Percentiles rank a stretch among this genome's conserved stretches.
Evolutionary conservation across 1,140 invertebrate species (phyloP).

Genomic region (Drosophila orosa): DNA sequence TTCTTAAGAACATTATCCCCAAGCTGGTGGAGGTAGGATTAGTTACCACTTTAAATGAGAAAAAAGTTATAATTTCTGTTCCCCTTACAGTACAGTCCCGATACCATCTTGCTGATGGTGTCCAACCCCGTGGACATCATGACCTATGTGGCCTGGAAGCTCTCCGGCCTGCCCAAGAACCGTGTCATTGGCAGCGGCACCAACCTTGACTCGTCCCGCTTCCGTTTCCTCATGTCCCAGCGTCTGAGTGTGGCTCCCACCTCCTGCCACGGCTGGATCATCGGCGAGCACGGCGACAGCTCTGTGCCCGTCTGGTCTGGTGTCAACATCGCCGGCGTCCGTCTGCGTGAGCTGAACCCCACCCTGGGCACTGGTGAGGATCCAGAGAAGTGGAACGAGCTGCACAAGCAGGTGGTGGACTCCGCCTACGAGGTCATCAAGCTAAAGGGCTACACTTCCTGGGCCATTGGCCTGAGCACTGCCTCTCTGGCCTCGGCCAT

Average conservation of each 20-base stretch:
- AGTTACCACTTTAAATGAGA: fast-evolving
- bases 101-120: conserved; percentile 94
- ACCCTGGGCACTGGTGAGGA: conserved; percentile 89
- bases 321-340: conserved; percentile 95
- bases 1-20: conserved; percentile 94
- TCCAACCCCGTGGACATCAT: conserved; percentile 96
- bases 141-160: conserved; percentile 96
- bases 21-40: conserved; percentile 88
- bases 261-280: conserved; percentile 95
- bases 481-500: conserved; percentile 90
- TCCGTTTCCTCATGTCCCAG: conserved; percentile 94
- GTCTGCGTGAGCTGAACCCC: conserved; percentile 91
- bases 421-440: conserved; percentile 96
- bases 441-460: conserved; percentile 95
- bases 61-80: not conserved
- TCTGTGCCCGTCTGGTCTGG: conserved; percentile 97
- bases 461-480: conserved; percentile 95
- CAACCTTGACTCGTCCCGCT: conserved; percentile 95
- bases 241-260: conserved; percentile 91
- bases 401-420: conserved; percentile 92
- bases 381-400: conserved; percentile 90
- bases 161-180: conserved; percentile 94
- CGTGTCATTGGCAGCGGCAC: conserved; percentile 95
- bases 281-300: conserved; percentile 93
- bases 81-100: conserved; percentile 88